These are phyloP conservation scores for Hydrolagus colliei DNA, from an alignment of 2,797 vertebrate species.

Conservation along the genomic window DNA sequence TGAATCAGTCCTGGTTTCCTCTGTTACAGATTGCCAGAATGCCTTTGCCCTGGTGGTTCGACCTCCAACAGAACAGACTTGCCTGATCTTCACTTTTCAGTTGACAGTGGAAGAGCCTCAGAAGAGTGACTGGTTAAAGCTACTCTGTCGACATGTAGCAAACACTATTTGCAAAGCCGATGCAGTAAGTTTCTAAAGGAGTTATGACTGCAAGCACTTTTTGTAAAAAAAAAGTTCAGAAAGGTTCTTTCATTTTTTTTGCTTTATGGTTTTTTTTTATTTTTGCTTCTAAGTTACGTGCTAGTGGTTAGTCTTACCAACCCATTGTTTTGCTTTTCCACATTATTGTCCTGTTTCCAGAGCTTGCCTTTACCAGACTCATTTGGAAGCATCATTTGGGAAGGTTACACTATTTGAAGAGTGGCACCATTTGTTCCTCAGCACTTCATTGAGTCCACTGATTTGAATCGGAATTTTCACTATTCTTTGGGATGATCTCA, in stretches of 20 bases:
- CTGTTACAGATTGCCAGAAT: conserved; percentile 75
- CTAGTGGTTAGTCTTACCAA: too few relatives aligned
- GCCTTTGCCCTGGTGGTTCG: conserved; percentile 88
- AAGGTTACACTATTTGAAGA: conserved; percentile 42
- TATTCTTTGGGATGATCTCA: conserved; percentile 1
- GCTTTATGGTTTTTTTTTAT: too few relatives aligned
- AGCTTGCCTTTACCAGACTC: too few relatives aligned
- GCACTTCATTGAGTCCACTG: conserved; percentile 44
- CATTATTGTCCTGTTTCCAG: too few relatives aligned
- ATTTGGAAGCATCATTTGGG: too few relatives aligned
- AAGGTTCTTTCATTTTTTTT: too few relatives aligned
- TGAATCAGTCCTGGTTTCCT: not conserved
- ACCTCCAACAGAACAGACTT: conserved; percentile 87
- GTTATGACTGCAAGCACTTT: too few relatives aligned
- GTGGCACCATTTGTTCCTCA: conserved; percentile 48
- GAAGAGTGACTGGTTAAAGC: conserved; percentile 82
- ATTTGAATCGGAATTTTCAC: conserved; percentile 33
- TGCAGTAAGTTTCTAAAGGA: conserved; percentile 65
- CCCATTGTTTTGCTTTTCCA: too few relatives aligned
- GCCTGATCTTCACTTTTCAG: conserved; percentile 91
- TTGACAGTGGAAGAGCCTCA: conserved; percentile 75
- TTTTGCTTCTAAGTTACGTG: too few relatives aligned
- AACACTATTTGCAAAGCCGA: conserved; percentile 96
- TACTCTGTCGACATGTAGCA: conserved; percentile 84
- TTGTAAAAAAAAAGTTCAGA: too few relatives aligned